Evolutionary conservation across 1,140 invertebrate species (phyloP), one percentile per base, ranked within the genome.

Genomic region (Penaeus japonicus): DNA sequence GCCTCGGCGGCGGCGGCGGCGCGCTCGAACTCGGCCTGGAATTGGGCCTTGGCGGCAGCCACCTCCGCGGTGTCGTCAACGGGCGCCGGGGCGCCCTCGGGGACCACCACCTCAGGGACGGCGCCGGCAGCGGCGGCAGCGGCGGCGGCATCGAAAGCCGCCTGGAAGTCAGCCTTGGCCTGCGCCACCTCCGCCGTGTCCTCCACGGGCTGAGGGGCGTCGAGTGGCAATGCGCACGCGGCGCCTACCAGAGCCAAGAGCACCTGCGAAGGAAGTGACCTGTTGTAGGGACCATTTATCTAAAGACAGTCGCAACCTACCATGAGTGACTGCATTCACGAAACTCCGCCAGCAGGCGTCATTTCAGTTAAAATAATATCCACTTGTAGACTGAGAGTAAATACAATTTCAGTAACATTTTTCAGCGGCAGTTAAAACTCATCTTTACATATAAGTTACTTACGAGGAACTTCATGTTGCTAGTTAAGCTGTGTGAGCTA

Each of bases 1-100:
- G 90, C 90, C 55, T 90, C 85, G 12, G 85, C 89, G 84, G 80
- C 80, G 35, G 80, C 80, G 89, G 62, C 85, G 35, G 30, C 86
- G 47, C 84, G 39, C n/a, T 82, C 55, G 77, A 89, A 90, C 73
- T 90, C 89, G 5, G 70, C 89, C 70, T 82, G 55, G 55, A 82
- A 82, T 18, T 62, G 54, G 18, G 55, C 80, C 54, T 82, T 82
- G 27, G 80, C 80, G 65, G 57, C 81, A 22, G 47, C 62, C 24
- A 84, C 83, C 57, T 84, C 83, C 20, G 83, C 35, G 10, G 83
- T 84, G 65, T 84, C 83, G 15, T 10, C 10, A 4, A 84, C 83
- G 10, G 83, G 55, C 22, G n/a, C 24, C 18, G 80, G 80, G 24
- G 30, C 80, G 12, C 32, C 80, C 5, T 24, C 35, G 47, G 32